A percentile compares a stretch with the other conserved stretches of the same genome.
phyloP scores from a whole-genome alignment of 2,888 invertebrate species.

The Osmoderma eremita region DNA sequence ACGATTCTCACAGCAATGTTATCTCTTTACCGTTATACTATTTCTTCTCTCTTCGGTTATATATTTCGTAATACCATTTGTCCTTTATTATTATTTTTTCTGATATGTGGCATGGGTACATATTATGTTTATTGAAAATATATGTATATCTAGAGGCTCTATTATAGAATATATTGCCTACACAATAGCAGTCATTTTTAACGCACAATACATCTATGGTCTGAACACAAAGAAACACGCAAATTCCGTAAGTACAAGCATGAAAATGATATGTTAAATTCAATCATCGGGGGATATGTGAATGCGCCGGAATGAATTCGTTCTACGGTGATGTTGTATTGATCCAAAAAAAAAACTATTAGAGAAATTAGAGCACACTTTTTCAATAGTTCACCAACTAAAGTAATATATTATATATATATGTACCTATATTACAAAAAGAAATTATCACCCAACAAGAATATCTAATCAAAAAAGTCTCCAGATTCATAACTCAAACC shows the following conservation, averaged over 20 bases:
- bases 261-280: slow-evolving; percentile 41
- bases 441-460: not conserved
- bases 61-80: slow-evolving; percentile 19
- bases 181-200: slow-evolving; percentile 46
- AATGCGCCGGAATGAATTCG: slow-evolving; percentile 4
- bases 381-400: too few relatives aligned
- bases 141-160: slow-evolving; percentile 44
- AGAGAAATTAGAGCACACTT: too few relatives aligned
- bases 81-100: slow-evolving; percentile 18
- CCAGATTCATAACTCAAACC: slow-evolving; percentile 16
- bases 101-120: slow-evolving; percentile 49
- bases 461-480: not conserved
- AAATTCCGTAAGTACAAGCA: slow-evolving; percentile 19
- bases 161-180: slow-evolving; percentile 43
- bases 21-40: too few relatives aligned
- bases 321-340: not conserved
- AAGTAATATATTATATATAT: too few relatives aligned
- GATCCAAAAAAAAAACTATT: not conserved
- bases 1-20: too few relatives aligned
- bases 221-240: slow-evolving; percentile 34
- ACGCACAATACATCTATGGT: slow-evolving; percentile 44
- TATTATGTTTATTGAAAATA: slow-evolving; percentile 47
- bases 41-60: too few relatives aligned
- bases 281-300: slow-evolving; percentile 41
- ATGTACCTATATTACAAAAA: not conserved